A percentile compares a stretch with the other conserved stretches of the same genome.
These are phyloP conservation scores for Tarsius wallacei DNA, from an alignment of 2,797 vertebrate species.

Conservation along the genomic window DNA sequence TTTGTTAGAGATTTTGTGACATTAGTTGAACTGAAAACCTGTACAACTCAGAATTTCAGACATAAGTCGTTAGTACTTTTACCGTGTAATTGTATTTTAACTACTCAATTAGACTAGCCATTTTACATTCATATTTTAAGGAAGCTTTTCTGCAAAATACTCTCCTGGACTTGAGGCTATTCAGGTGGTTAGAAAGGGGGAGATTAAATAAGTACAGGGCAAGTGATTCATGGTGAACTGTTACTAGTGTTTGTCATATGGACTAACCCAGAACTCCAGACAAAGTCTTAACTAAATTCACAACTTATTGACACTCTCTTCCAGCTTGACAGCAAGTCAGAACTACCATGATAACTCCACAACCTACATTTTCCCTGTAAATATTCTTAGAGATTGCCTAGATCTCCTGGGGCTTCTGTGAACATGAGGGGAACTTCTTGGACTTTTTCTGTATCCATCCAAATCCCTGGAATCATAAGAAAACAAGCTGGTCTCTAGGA, in stretches of 20 bases:
- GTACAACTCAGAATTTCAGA: neutral
- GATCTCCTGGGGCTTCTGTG: neutral
- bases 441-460: neutral
- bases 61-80: neutral
- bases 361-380: neutral
- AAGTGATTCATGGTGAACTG: constrained; percentile 1
- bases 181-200: neutral
- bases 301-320: neutral
- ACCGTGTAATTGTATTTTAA: neutral
- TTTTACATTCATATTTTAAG: constrained; percentile 47
- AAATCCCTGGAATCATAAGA: neutral
- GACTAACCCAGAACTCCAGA: neutral
- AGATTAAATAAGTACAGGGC: neutral
- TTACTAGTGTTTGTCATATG: neutral
- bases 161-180: neutral
- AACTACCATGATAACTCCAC: neutral
- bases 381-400: neutral
- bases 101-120: neutral
- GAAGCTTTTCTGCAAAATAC: neutral
- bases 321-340: constrained; percentile 4
- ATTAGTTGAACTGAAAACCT: neutral
- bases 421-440: neutral
- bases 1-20: constrained; percentile 37
- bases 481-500: neutral
- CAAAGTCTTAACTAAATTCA: neutral